Percentiles rank a stretch among this genome's conserved stretches.
Evolutionary conservation across 2,888 invertebrate species (phyloP).

Genomic region (Acholoe squamosa): DNA sequence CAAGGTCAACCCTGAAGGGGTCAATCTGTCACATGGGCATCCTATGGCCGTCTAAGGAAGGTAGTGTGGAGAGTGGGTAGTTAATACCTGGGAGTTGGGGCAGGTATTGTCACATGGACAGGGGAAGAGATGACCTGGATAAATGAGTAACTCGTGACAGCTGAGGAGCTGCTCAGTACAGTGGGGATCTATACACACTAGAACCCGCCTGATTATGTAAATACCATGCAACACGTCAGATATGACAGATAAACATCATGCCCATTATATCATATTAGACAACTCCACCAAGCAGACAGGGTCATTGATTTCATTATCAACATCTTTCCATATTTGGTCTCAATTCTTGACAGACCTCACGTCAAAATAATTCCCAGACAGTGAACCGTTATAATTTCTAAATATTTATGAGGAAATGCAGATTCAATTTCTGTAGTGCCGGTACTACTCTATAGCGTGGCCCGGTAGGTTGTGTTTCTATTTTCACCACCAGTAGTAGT

Average conservation of each 20-base stretch:
- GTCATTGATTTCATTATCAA: neutral
- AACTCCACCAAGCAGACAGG: neutral
- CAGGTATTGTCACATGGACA: constrained; percentile 5
- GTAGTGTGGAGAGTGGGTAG: neutral
- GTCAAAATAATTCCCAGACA: no score
- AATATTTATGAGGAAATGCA: no score
- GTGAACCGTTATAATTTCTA: no score
- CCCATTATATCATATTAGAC: neutral
- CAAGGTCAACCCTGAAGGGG: neutral
- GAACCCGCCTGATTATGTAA: neutral
- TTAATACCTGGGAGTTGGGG: neutral
- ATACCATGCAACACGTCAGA: neutral
- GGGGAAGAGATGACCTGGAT: neutral
- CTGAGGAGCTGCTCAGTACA: neutral
- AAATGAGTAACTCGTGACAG: neutral
- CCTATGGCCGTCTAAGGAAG: neutral
- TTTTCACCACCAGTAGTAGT: no score
- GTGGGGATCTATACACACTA: neutral
- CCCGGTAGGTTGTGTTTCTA: no score
- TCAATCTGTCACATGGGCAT: neutral
- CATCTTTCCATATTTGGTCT: neutral
- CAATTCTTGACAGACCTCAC: neutral
- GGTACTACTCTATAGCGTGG: no score
- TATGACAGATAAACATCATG: neutral
- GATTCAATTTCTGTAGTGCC: no score